Evolutionary conservation across 1,140 invertebrate species (phyloP), one percentile per base, ranked within the genome.

Genomic region (Chionoecetes opilio): DNA sequence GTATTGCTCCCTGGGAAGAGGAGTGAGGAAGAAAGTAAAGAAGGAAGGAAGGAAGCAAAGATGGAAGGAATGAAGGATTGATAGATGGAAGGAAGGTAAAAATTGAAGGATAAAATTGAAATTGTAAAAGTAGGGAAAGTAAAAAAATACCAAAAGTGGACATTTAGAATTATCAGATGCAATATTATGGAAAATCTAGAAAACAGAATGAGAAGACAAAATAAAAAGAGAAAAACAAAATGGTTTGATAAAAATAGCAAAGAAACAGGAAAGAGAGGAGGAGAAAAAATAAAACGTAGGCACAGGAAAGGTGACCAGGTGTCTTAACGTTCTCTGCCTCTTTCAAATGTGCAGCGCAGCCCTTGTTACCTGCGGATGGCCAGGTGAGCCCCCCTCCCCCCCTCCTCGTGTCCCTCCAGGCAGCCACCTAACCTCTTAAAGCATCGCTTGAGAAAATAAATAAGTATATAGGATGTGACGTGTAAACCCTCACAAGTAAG

Each of bases 261-360:
- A 11, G 21, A 53, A 53, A 53, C 11, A n/a, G n/a, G n/a, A 41
- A 37, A 41, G 37, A 38, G 37, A 41, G 87, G 41, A 41, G 34
- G 87, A 89, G 37, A 38, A 21, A n/a, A 32, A 41, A 37, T 17
- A 9, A 86, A 34, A 26, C 6, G 84, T 2, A 32, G n/a, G 84
- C 2, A 34, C 6, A 34, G 14, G 35, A 9, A 29, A 86, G 84
- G 26, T 17, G 84, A 26, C 32, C 84, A 86, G 84, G 35, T 38
- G 84, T 86, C 84, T 86, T 86, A 86, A 86, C 63, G 84, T 86
- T 86, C 84, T 84, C n/a, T 32, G 82, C 31, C 84, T 86, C 26
- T 9, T 14, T 34, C 29, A 29, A 6, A 32, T 86, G 84, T 35
- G 84, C 32, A 75, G 63, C 63, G 8, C 26, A 8, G 63, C 0